Conservation (phyloP, 2,888 invertebrate species). For the Parnassius mnemosyne region DNA sequence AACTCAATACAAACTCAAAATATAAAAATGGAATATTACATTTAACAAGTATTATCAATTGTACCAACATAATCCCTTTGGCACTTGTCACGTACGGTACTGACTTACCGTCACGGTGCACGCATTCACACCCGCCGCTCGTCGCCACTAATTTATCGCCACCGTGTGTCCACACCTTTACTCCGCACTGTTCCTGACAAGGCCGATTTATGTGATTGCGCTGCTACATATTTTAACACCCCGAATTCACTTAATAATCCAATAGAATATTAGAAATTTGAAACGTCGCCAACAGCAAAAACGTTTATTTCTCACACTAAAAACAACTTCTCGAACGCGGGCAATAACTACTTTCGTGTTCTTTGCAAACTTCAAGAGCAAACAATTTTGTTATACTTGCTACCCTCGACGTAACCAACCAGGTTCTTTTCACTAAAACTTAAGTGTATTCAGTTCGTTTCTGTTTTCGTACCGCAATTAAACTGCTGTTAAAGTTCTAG, state of each 20-base stretch:
- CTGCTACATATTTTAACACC: too few species aligned
- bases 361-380: slow-evolving; percentile 55
- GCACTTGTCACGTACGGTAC: slow-evolving; percentile 43
- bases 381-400: slow-evolving; percentile 37
- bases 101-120: slow-evolving; percentile 51
- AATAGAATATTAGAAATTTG: slow-evolving; percentile 31
- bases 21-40: background rate
- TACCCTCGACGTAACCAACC: slow-evolving; percentile 47
- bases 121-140: slow-evolving; percentile 49
- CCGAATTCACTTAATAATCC: background rate
- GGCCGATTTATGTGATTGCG: slow-evolving; percentile 55
- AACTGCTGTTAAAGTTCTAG: slow-evolving; percentile 80
- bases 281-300: slow-evolving; percentile 23
- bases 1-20: too few species aligned
- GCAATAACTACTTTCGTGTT: slow-evolving; percentile 41
- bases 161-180: slow-evolving; percentile 65
- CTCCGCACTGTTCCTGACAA: slow-evolving; percentile 56
- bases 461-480: slow-evolving; percentile 77
- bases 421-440: slow-evolving; percentile 72
- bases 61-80: slow-evolving; percentile 33
- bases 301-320: slow-evolving; percentile 37
- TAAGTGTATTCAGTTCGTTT: slow-evolving; percentile 74
- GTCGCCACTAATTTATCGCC: slow-evolving; percentile 40
- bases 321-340: slow-evolving; percentile 28
- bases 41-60: slow-evolving; percentile 13